These are phyloP conservation scores for Macrotrachela quadricornifera DNA, from an alignment of 1,140 invertebrate genomes.

Conservation along the genomic window DNA sequence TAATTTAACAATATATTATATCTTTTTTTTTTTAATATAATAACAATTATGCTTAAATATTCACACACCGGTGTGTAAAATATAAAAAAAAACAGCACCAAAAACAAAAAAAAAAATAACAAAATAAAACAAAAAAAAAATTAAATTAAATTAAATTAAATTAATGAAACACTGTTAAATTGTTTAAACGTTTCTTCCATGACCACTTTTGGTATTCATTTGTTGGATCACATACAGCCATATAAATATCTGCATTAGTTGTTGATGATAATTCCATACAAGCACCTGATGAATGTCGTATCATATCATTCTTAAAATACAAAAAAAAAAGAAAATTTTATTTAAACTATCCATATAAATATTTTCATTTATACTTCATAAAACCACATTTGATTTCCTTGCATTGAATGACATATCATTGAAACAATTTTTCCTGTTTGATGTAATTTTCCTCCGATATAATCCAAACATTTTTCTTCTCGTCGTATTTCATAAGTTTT, in stretches of 20 bases:
- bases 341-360: not conserved
- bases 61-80: too few relatives aligned
- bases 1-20: too few relatives aligned
- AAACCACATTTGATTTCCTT: conserved; percentile 59
- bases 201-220: conserved; percentile 4
- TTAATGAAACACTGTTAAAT: too few relatives aligned
- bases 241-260: not conserved
- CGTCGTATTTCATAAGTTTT: conserved; percentile 53
- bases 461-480: conserved; percentile 88
- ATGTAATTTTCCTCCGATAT: conserved; percentile 50
- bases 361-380: not conserved
- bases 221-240: conserved; percentile 1
- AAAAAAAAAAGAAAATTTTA: not conserved
- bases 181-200: conserved; percentile 4
- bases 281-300: conserved; percentile 3
- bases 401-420: conserved; percentile 83
- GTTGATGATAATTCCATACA: not conserved
- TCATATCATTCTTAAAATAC: not conserved
- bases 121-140: too few relatives aligned
- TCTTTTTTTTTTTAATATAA: too few relatives aligned
- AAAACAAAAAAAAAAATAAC: too few relatives aligned
- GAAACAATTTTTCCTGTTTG: conserved; percentile 41
- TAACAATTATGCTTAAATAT: too few relatives aligned
- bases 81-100: too few relatives aligned
- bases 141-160: too few relatives aligned